Percentiles rank a stretch among this genome's conserved stretches.
phyloP scores from a whole-genome alignment of 2,797 vertebrate genomes.

The Sebastes matsubarae region DNA sequence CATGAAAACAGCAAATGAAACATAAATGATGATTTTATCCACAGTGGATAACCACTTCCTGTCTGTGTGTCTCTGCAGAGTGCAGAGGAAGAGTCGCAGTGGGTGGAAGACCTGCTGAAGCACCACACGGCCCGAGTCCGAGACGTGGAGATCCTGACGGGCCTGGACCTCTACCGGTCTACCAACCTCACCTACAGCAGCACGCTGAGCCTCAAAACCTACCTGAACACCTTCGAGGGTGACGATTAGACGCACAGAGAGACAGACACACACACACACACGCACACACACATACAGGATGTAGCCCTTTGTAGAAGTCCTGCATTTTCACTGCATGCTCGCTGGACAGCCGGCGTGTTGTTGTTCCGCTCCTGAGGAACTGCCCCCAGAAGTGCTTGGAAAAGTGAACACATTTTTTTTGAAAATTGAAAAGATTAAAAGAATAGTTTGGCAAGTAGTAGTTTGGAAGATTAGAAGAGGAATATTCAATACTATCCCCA shows the following conservation, averaged over 20 bases:
- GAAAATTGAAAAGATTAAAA: constrained; percentile 18
- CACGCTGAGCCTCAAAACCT: constrained; percentile 93
- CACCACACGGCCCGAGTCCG: constrained; percentile 92
- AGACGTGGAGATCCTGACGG: constrained; percentile 93
- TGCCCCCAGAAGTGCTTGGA: not conserved
- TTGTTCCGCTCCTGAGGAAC: constrained; percentile 29
- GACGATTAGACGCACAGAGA: constrained; percentile 83
- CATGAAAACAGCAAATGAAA: not conserved
- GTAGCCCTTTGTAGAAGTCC: constrained; percentile 24
- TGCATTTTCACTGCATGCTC: constrained; percentile 33
- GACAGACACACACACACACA: not conserved
- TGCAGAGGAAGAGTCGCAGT: constrained; percentile 86
- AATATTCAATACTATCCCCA: constrained; percentile 7
- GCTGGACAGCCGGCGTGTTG: constrained; percentile 12
- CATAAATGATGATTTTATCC: not conserved
- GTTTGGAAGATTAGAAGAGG: constrained; percentile 21
- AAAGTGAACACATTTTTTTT: constrained; percentile 13
- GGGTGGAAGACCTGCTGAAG: constrained; percentile 93
- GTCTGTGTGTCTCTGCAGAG: constrained; percentile 77
- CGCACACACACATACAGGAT: constrained; percentile 17
- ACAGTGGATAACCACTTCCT: not conserved
- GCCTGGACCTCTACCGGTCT: constrained; percentile 92
- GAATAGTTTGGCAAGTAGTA: constrained; percentile 10
- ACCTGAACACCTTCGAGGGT: constrained; percentile 92
- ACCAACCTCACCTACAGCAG: constrained; percentile 87